Evolutionary conservation across 2,797 vertebrate genomes (phyloP), one percentile per base, ranked within the genome.

Genomic region (Tragelaphus oryx): DNA sequence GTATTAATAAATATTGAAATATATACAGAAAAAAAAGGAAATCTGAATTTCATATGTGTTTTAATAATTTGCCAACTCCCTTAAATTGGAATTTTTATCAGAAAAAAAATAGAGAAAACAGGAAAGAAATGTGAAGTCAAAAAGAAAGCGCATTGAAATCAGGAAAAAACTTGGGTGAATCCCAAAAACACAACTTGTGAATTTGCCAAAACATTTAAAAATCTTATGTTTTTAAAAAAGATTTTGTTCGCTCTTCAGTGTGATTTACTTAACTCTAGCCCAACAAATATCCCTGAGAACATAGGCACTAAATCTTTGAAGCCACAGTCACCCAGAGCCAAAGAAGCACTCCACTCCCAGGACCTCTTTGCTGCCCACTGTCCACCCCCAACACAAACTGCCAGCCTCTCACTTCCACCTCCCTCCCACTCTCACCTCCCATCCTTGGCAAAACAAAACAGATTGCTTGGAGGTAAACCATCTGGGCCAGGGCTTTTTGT

Each of bases 141-240:
- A 4, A 95, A 89, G 54, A 91, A 92, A 48, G 20, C 71, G 60
- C 44, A 5, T 2, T 86, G 76, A 89, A 83, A 86, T 55, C 41
- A 79, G 84, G 62, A 96, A 94, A 95, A 87, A 60, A 79, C 20
- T n/a, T 75, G 89, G 79, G 13, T 76, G 14, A 95, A 97, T 91
- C 94, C 89, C 95, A 85, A 95, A 95, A 94, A 30, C 0, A 0
- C 71, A 93, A 79, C 84, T 96, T 97, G 46, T 65, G 54, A 65
- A 95, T 84, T 95, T 97, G 95, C 92, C 96, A 97, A 92, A 91
- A 74, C 28, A 80, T 93, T 94, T 76, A 59, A 84, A 94, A 97
- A 96, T 89, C 50, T 89, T 90, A 44, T 46, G 37, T 81, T 55
- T 54, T 80, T 9, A 16, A 54, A 54, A 80, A 92, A 95, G 33